These are phyloP conservation scores for Cotesia vestalis DNA, from an alignment of 1,140 invertebrate genomes.

Conservation along the genomic window DNA sequence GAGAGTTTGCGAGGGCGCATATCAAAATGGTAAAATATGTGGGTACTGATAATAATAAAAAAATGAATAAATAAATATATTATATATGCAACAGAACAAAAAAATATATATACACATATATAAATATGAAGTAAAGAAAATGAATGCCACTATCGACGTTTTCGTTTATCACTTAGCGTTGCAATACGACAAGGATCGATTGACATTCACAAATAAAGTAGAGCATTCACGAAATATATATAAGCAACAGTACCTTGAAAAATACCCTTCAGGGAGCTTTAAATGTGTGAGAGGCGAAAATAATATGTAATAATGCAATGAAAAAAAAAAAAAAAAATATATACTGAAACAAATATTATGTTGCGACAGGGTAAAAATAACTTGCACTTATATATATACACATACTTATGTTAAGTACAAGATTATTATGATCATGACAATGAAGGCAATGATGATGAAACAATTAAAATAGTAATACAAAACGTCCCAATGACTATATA, in stretches of 20 bases:
- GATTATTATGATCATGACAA: neutral
- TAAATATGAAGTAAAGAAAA: slow-evolving; percentile 11
- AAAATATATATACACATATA: slow-evolving; percentile 14
- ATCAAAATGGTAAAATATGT: neutral
- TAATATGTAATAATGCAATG: slow-evolving; percentile 13
- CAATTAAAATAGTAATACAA: slow-evolving; percentile 55
- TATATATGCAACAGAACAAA: neutral
- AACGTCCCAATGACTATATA: slow-evolving; percentile 62
- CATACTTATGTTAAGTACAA: neutral
- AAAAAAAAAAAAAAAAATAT: slow-evolving; percentile 14
- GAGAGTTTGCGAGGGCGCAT: no score
- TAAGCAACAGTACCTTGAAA: slow-evolving; percentile 22
- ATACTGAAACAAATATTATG: neutral
- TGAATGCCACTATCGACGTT: slow-evolving; percentile 26
- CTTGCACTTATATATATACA: no score
- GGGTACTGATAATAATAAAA: neutral
- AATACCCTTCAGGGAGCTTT: slow-evolving; percentile 3
- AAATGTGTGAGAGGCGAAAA: neutral
- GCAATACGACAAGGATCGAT: slow-evolving; percentile 16
- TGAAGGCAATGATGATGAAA: slow-evolving; percentile 37
- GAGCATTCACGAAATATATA: slow-evolving; percentile 14
- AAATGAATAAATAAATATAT: no score
- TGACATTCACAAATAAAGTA: slow-evolving; percentile 17
- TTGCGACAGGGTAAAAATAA: no score
- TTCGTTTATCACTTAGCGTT: slow-evolving; percentile 27